Base-by-base conservation (phyloP, 30 jellyfish, hydroid and myxozoan genomes). In the Aurelia sp. region DNA sequence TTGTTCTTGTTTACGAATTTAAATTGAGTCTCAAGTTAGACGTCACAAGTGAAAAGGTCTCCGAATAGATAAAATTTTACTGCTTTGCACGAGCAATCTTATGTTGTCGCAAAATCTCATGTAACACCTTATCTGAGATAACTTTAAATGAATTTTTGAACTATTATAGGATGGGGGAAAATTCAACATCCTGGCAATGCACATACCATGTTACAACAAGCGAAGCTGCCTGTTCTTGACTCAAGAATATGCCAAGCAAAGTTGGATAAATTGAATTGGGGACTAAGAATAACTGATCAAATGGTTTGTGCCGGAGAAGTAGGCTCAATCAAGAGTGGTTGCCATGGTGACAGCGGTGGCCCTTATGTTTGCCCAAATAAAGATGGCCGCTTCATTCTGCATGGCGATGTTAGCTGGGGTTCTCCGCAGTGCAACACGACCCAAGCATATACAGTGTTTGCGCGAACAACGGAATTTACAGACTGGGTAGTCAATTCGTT, bases 331-430 rank as follows among this genome's bases (percentile, higher is more conserved):
- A 66, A 86, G 37, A 72, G 89, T 74, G 97, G 97, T 13, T 89
- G 97, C 62, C 97, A 89, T 66, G 97, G 97, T 52, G 97, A 89
- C 53, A 75, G 91, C 44, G 97, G 97, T 72, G 97, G 97, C 41
- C 97, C 97, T 0, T 89, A 33, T 64, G 97, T 89, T 4, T 89
- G 97, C 74, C 86, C 82, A 48, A 81, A 71, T 21, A 10, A 77
- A 13, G 67, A 76, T 8, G 87, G 88, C 9, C 78, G 85, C 65
- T 89, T 66, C 89, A 47, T 6, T 12, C 62, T 89, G 37, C 97
- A 89, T 40, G 97, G 97, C 16, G 97, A 87, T 57, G 97, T 89
- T 47, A 89, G 97, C 74, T 89, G 97, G 97, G 97, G 97, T 4
- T 89, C 97, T 11, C 76, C 83, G 9, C 83, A 78, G 41, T 89